Conservation (phyloP, 2,113 vertebrate genomes). For the Siniperca knerii region DNA sequence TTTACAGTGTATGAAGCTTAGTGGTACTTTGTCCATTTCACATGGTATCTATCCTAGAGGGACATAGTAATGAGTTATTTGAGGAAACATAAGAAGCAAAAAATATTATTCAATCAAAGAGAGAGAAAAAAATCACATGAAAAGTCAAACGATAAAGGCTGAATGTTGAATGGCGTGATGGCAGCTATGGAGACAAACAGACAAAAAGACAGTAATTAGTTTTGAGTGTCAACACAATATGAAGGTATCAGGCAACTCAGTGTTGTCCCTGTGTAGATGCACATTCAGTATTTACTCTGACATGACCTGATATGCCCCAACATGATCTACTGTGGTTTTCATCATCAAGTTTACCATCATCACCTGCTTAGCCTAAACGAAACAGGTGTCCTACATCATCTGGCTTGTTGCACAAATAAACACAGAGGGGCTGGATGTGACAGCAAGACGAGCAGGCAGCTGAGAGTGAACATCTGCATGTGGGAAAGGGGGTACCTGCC, state of each 20-base stretch:
- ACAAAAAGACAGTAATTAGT: not conserved
- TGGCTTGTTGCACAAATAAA: constrained; percentile 7
- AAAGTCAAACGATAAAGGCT: not conserved
- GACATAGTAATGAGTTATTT: not conserved
- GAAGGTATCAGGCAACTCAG: not conserved
- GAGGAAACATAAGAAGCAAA: not conserved
- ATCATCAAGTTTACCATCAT: constrained; percentile 20
- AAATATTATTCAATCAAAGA: not conserved
- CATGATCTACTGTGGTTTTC: constrained; percentile 36
- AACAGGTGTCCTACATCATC: constrained; percentile 69
- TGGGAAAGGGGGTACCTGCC: constrained; percentile 20
- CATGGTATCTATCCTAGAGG: not conserved
- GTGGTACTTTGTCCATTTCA: not conserved
- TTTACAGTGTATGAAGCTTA: not conserved
- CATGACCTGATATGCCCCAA: constrained; percentile 26
- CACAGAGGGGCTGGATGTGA: constrained; percentile 31
- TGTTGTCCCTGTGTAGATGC: not conserved
- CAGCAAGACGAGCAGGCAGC: constrained; percentile 41
- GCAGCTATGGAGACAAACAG: no score
- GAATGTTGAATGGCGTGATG: not conserved
- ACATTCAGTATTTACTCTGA: not conserved
- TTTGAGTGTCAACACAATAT: not conserved
- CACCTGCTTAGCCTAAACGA: constrained; percentile 59
- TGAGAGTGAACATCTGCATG: constrained; percentile 48
- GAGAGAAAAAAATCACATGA: no score